Evolutionary conservation across 53 echinoderm and acorn worm species (phyloP).

Genomic region (Crossaster papposus): DNA sequence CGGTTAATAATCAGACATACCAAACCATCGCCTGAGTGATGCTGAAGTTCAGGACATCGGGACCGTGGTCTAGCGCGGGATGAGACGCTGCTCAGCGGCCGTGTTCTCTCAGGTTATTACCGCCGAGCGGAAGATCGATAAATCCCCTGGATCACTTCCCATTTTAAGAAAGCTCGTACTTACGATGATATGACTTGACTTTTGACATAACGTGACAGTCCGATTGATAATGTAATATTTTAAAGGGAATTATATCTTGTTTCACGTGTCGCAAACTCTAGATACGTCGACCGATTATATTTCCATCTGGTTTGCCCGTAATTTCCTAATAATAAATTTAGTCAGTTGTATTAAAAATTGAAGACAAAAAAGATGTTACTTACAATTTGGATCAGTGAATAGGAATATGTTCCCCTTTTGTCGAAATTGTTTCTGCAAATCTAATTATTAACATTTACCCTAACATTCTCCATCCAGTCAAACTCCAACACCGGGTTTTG

Average conservation of each 20-base stretch:
- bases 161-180: conserved; percentile 10
- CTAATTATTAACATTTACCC: no score
- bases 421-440: no score
- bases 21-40: conserved; percentile 17
- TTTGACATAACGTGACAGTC: conserved; percentile 5
- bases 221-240: not conserved
- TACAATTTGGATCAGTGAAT: no score
- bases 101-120: conserved; percentile 56
- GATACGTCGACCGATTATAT: not conserved
- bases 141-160: conserved; percentile 41
- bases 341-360: no score
- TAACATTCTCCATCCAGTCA: no score
- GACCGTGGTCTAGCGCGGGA: not conserved
- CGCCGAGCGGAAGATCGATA: conserved; percentile 32
- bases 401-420: no score
- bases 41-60: not conserved
- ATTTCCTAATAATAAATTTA: no score
- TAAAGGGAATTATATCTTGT: not conserved
- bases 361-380: no score
- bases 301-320: no score
- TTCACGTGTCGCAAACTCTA: not conserved
- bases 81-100: not conserved
- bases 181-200: conserved; percentile 27
- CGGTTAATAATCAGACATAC: conserved; percentile 33
- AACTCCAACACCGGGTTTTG: no score